Evolutionary conservation across 2,797 vertebrate genomes (phyloP), one percentile per base, ranked within the genome.

Genomic region (Gastrophryne carolinensis): DNA sequence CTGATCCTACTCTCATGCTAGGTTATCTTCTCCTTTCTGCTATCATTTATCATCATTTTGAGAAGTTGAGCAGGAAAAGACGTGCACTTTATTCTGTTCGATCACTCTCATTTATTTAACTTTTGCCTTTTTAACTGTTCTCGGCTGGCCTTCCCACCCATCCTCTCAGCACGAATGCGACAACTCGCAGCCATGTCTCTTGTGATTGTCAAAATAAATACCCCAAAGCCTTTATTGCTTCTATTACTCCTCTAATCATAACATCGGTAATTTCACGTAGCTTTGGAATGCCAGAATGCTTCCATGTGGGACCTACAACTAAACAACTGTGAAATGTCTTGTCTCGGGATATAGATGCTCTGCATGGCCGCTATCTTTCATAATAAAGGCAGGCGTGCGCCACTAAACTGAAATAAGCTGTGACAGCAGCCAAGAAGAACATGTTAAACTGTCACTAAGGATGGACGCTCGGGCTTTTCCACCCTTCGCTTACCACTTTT

Each of bases 21-120:
- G 93, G 94, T 95, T 96, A 97, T 98, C 96, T 98, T 94, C 95
- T 90, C 88, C 92, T 92, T 88, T 69, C 90, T 90, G 88, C 94
- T 96, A 96, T 95, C 95, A 95, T 98, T 96, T 96, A 97, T 98
- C 96, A 97, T 94, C 94, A 92, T 90, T 92, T 84, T 83, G 89
- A 91, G 88, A 89, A 71, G 86, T 86, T 81, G 85, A 79, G 85
- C 87, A 90, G 78, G 74, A 88, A 88, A 84, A 90, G 86, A 82
- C 85, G 86, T 84, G 86, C 85, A 83, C 79, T 89, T 89, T 72
- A 90, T 89, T 89, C 91, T 89, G 13, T 70, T 64, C 30, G 19
- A 85, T 89, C 87, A 87, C 87, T 84, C 84, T 83, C 86, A 85
- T 92, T 91, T 88, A 88, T 87, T 87, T 85, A 57, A 72, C 67